phyloP scores from a whole-genome alignment of 2,888 invertebrate genomes.

The Lepidocyrtoides sp. region DNA sequence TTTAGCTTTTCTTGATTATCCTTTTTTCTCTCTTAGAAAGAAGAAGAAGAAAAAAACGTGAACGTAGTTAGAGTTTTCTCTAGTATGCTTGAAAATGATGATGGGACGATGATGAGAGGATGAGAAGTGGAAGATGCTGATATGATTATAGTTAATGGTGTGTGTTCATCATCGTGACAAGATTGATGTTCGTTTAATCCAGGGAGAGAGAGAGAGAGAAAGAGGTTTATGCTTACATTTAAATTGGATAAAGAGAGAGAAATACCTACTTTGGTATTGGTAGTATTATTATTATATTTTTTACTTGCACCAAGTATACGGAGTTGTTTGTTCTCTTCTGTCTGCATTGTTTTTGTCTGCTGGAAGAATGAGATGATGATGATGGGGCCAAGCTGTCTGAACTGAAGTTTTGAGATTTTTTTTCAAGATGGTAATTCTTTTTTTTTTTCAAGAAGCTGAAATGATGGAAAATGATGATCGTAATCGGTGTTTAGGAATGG shows the following conservation, averaged over 20 bases:
- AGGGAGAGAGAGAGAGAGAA: too few species aligned
- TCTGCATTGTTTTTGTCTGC: too few species aligned
- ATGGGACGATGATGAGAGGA: slow-evolving; percentile 18
- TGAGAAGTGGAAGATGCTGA: slow-evolving; percentile 48
- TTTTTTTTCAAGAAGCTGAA: slow-evolving; percentile 26
- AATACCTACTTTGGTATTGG: too few species aligned
- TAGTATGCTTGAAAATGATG: background rate
- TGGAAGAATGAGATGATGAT: slow-evolving; percentile 40
- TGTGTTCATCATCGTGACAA: slow-evolving; percentile 70
- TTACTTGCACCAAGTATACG: too few species aligned
- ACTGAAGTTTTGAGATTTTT: slow-evolving; percentile 40
- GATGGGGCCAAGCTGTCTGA: slow-evolving; percentile 74
- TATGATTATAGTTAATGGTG: slow-evolving; percentile 70
- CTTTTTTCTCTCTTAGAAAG: background rate
- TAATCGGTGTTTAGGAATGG: background rate
- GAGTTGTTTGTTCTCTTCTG: too few species aligned
- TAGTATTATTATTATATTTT: too few species aligned
- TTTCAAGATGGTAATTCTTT: slow-evolving; percentile 3
- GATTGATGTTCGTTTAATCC: slow-evolving; percentile 65
- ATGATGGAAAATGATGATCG: background rate
- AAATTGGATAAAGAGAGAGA: background rate
- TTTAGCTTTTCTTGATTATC: slow-evolving; percentile 32
- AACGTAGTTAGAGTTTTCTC: background rate
- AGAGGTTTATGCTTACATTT: too few species aligned
- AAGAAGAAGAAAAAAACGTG: background rate